These are phyloP conservation scores for Synanthedon andrenaeformis DNA, from an alignment of 2,888 invertebrate genomes.

Conservation along the genomic window DNA sequence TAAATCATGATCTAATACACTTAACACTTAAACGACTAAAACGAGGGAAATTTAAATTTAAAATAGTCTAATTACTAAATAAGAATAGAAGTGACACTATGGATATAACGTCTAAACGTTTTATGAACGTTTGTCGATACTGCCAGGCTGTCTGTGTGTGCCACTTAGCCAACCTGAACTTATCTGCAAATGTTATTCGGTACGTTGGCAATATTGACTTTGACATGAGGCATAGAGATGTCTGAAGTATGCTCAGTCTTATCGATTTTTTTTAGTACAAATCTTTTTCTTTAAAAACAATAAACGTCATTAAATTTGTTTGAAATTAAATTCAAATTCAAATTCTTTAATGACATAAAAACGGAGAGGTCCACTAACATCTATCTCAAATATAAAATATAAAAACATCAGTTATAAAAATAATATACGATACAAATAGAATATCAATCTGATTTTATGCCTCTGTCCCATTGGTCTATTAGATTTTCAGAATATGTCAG, in stretches of 20 bases:
- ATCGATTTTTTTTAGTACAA: too few species aligned
- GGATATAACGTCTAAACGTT: slow-evolving; percentile 63
- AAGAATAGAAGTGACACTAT: slow-evolving; percentile 62
- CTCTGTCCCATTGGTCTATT: too few species aligned
- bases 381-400: too few species aligned
- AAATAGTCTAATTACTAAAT: slow-evolving; percentile 56
- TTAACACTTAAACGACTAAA: slow-evolving; percentile 62
- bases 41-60: slow-evolving; percentile 46
- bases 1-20: slow-evolving; percentile 52
- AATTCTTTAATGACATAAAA: too few species aligned
- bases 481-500: too few species aligned
- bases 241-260: not conserved
- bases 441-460: too few species aligned
- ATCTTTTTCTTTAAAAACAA: too few species aligned
- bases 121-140: slow-evolving; percentile 68
- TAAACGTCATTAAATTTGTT: too few species aligned
- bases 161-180: slow-evolving; percentile 52
- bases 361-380: too few species aligned
- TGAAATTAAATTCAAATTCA: too few species aligned
- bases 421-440: too few species aligned
- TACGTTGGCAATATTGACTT: slow-evolving; percentile 44
- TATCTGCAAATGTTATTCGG: slow-evolving; percentile 29
- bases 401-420: too few species aligned
- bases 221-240: slow-evolving; percentile 51
- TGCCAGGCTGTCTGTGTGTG: slow-evolving; percentile 50